Percentiles rank a stretch among this genome's conserved stretches.
phyloP scores from a whole-genome alignment of 1,140 invertebrate species.

The Oreohelix idahoensis region DNA sequence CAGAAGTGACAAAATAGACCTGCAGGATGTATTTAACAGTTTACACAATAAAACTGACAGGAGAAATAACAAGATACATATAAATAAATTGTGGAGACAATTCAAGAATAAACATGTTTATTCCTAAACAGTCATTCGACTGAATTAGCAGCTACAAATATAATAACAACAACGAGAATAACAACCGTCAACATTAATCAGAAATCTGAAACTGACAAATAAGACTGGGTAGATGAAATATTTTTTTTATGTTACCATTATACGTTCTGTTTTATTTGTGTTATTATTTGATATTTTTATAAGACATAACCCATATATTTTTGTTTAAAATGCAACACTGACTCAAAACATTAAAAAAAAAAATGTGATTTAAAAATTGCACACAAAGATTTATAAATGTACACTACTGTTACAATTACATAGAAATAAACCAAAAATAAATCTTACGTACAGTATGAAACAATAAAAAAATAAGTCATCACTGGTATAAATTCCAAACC shows the following conservation, averaged over 20 bases:
- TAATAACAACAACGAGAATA: conserved; percentile 21
- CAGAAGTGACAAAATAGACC: too few relatives aligned
- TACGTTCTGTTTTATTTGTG: neutral
- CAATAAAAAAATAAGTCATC: too few relatives aligned
- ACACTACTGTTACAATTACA: neutral
- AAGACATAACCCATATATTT: neutral
- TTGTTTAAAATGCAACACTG: neutral
- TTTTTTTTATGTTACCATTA: neutral
- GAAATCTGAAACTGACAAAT: conserved; percentile 8
- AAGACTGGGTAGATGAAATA: neutral
- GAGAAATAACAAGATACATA: neutral
- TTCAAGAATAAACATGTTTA: conserved; percentile 7
- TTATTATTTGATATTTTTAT: neutral
- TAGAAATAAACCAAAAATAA: too few relatives aligned
- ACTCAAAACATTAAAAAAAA: neutral
- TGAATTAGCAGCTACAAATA: conserved; percentile 33
- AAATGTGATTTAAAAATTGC: neutral
- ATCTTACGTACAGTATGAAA: too few relatives aligned
- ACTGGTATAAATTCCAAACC: too few relatives aligned
- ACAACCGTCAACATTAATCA: conserved; percentile 14
- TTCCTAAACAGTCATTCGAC: conserved; percentile 17
- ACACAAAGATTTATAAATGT: conserved; percentile 1
- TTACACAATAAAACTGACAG: too few relatives aligned
- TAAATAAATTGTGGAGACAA: neutral
- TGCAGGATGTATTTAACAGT: too few relatives aligned